Conservation (phyloP, 2,113 vertebrate species). For the Alouatta palliata region DNA sequence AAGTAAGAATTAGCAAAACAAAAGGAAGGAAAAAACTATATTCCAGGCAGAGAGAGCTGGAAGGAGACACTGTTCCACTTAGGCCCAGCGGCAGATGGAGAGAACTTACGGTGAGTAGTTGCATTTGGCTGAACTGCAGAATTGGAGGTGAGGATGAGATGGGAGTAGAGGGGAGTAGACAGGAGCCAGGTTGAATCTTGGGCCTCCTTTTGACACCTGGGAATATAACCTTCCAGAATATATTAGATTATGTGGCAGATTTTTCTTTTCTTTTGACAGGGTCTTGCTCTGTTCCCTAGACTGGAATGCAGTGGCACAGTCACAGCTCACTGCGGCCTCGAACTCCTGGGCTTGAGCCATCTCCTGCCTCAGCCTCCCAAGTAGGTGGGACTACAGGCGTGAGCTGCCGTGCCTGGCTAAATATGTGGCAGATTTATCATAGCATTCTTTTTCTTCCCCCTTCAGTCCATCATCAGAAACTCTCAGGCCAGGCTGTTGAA, state of each 20-base stretch:
- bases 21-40: background rate
- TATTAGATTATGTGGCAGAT: background rate
- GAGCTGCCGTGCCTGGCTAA: no score
- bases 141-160: background rate
- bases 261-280: background rate
- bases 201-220: background rate
- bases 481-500: background rate
- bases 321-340: background rate
- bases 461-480: background rate
- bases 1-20: slow-evolving; percentile 23
- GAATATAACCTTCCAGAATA: background rate
- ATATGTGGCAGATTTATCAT: background rate
- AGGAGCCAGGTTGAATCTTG: background rate
- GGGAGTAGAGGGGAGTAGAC: background rate
- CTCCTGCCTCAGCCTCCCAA: no score
- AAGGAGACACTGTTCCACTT: background rate
- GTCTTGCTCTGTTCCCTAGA: background rate
- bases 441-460: background rate
- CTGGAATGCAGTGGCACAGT: background rate
- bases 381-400: no score
- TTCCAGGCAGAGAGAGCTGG: slow-evolving; percentile 15
- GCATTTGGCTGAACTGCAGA: background rate
- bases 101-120: background rate
- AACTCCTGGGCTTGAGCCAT: background rate
- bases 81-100: background rate